Percentiles rank a stretch among this genome's conserved stretches.
Conservation (phyloP, 2,113 vertebrate species). For the Solenodon paradoxus region DNA sequence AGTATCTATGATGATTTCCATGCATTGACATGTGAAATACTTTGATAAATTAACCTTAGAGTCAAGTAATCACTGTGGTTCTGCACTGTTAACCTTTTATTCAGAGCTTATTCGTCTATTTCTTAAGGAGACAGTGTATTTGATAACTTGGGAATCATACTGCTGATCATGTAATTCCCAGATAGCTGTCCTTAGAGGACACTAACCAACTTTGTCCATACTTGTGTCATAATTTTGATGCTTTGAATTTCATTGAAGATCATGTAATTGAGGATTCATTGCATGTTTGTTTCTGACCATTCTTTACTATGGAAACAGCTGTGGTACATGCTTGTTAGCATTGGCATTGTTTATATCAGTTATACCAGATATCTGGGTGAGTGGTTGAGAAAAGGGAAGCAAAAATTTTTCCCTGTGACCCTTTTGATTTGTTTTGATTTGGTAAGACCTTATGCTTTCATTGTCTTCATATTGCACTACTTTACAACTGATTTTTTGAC, state of each 20-base stretch:
- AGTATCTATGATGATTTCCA: slow-evolving; percentile 59
- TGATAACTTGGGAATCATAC: slow-evolving; percentile 57
- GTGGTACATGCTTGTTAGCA: background rate
- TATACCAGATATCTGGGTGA: background rate
- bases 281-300: background rate
- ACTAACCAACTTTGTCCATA: background rate
- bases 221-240: background rate
- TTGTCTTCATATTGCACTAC: background rate
- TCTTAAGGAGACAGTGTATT: slow-evolving; percentile 53
- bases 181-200: background rate
- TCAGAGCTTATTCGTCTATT: slow-evolving; percentile 63
- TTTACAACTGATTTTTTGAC: background rate
- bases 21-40: slow-evolving; percentile 73
- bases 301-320: background rate
- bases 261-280: background rate
- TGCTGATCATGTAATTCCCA: slow-evolving; percentile 47
- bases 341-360: background rate
- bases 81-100: slow-evolving; percentile 63
- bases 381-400: background rate
- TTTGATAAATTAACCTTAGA: slow-evolving; percentile 70
- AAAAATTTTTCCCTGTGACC: background rate
- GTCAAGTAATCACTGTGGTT: slow-evolving; percentile 69
- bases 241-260: background rate
- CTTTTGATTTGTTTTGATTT: background rate
- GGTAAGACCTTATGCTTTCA: background rate